Conservation (phyloP, 1,140 invertebrate species). For the Pteromalus puparum region DNA sequence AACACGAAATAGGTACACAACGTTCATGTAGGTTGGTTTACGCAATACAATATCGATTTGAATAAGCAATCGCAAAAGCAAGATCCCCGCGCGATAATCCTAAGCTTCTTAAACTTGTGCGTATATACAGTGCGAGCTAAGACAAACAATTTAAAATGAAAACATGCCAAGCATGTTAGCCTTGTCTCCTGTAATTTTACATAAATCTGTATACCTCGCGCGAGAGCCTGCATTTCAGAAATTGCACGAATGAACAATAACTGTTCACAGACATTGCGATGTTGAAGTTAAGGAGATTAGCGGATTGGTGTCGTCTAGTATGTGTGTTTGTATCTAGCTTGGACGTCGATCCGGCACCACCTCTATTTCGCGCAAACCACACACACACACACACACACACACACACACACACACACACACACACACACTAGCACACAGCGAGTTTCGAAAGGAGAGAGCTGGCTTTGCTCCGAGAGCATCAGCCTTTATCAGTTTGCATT, state of each 20-base stretch:
- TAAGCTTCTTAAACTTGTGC: not conserved
- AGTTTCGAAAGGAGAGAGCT: too few species aligned
- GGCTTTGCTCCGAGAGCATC: slow-evolving; percentile 1
- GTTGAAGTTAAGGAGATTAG: too few species aligned
- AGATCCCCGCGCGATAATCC: not conserved
- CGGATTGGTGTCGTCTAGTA: too few species aligned
- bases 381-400: too few species aligned
- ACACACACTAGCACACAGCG: too few species aligned
- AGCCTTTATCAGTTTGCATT: slow-evolving; percentile 35
- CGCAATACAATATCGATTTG: not conserved
- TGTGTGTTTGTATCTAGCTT: too few species aligned
- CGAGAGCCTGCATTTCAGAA: not conserved
- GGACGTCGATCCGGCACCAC: too few species aligned
- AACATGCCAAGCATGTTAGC: not conserved
- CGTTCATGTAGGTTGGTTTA: not conserved
- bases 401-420: too few species aligned
- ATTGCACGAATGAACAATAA: not conserved
- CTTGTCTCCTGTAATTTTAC: too few species aligned
- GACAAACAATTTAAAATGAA: not conserved
- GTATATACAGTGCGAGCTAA: too few species aligned
- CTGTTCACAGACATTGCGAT: too few species aligned
- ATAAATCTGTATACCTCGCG: not conserved
- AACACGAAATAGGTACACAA: not conserved
- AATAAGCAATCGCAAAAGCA: not conserved
- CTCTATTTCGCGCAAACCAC: too few species aligned